phyloP scores from a whole-genome alignment of 2,888 invertebrate species.

The Aproaerema taeniolella region DNA sequence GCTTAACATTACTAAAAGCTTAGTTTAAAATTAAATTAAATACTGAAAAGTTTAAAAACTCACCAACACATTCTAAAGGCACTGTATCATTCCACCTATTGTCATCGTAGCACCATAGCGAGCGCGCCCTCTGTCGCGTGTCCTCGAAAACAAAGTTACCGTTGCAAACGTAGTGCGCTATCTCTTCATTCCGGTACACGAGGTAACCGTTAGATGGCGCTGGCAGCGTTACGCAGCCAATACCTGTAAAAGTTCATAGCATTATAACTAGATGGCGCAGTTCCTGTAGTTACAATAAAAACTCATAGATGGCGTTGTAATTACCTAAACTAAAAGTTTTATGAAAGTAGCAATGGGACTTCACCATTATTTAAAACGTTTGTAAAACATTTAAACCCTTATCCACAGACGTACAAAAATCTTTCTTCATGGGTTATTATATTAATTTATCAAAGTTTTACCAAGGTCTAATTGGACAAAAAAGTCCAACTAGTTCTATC shows the following conservation, averaged over 20 bases:
- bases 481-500: too few relatives aligned
- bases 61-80: slow-evolving; percentile 81
- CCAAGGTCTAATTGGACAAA: too few relatives aligned
- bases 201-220: slow-evolving; percentile 83
- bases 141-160: slow-evolving; percentile 83
- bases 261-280: slow-evolving; percentile 17
- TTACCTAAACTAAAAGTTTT: too few relatives aligned
- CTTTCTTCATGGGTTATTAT: too few relatives aligned
- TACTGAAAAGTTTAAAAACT: slow-evolving; percentile 38
- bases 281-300: not conserved
- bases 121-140: slow-evolving; percentile 77
- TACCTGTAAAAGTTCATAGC: slow-evolving; percentile 60
- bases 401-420: too few relatives aligned
- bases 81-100: slow-evolving; percentile 81
- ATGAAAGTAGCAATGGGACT: not conserved
- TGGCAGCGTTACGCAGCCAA: slow-evolving; percentile 81
- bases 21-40: not conserved
- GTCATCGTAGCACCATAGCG: slow-evolving; percentile 80
- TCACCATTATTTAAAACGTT: too few relatives aligned
- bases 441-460: too few relatives aligned
- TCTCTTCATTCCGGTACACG: slow-evolving; percentile 80
- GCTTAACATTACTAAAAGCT: too few relatives aligned
- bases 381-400: too few relatives aligned
- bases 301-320: not conserved
- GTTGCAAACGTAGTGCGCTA: slow-evolving; percentile 83